Percentiles rank a stretch among this genome's conserved stretches.
Evolutionary conservation across 2,888 invertebrate species (phyloP).

Genomic region (Leuctra nigra): DNA sequence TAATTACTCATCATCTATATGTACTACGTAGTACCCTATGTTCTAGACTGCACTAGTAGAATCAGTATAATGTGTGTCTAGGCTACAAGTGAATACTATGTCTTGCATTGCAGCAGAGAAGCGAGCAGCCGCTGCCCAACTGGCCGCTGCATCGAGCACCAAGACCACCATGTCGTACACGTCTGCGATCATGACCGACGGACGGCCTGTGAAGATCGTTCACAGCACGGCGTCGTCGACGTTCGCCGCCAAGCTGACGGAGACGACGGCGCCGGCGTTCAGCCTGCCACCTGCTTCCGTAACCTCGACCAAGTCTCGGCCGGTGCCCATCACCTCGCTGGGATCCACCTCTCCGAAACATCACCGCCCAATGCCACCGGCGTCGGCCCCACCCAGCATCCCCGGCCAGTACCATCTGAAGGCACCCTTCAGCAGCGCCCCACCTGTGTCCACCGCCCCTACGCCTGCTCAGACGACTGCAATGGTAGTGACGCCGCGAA

Average conservation of each 20-base stretch:
- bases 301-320: constrained; percentile 16
- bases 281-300: constrained; percentile 18
- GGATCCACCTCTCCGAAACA: constrained; percentile 38
- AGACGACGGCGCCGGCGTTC: constrained; percentile 42
- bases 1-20: too few relatives aligned
- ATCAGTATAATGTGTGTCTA: neutral
- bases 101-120: constrained; percentile 42
- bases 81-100: neutral
- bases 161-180: constrained; percentile 52
- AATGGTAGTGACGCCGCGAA: constrained; percentile 27
- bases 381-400: constrained; percentile 37
- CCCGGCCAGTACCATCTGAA: constrained; percentile 30
- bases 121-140: constrained; percentile 34
- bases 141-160: constrained; percentile 42
- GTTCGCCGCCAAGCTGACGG: constrained; percentile 66
- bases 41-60: too few relatives aligned
- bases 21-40: too few relatives aligned
- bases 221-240: constrained; percentile 56
- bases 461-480: constrained; percentile 34
- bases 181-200: constrained; percentile 49
- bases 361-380: constrained; percentile 39
- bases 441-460: neutral
- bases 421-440: constrained; percentile 25
- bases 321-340: constrained; percentile 15
- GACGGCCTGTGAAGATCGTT: constrained; percentile 39